phyloP scores from a whole-genome alignment of 2,797 vertebrate genomes.

The Forpus xanthops region DNA sequence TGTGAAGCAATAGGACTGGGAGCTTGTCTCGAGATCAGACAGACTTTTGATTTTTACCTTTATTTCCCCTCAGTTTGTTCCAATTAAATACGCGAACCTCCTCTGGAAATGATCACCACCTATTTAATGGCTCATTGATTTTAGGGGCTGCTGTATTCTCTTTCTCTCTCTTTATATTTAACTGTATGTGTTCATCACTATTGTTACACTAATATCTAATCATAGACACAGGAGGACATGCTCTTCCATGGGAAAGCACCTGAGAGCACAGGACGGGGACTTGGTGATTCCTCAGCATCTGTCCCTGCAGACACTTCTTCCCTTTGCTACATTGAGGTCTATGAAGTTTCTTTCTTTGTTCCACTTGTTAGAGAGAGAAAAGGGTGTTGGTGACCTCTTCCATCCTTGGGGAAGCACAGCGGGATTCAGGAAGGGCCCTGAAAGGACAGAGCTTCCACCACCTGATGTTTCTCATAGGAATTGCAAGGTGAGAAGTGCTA shows the following conservation, averaged over 20 bases:
- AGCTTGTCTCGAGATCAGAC: neutral
- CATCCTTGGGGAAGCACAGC: neutral
- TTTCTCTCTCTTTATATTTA: neutral
- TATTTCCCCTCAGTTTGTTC: neutral
- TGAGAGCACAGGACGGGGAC: neutral
- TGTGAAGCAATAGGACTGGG: fast-evolving
- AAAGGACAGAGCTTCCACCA: neutral
- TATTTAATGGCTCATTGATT: neutral
- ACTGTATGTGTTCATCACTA: neutral
- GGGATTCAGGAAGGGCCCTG: neutral
- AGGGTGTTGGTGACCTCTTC: neutral
- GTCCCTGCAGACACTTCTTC: neutral
- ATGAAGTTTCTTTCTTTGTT: neutral
- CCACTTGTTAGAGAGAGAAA: neutral
- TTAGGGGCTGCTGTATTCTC: neutral
- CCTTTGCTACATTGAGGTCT: neutral
- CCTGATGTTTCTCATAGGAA: neutral
- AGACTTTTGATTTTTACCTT: neutral
- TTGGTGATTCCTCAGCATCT: neutral
- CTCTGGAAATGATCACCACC: neutral
- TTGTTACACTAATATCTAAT: neutral
- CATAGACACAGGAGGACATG: neutral
- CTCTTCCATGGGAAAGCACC: neutral
- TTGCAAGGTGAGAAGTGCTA: neutral
- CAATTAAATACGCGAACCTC: neutral